These are phyloP conservation scores for Pollimyrus isidori DNA, from an alignment of 2,113 vertebrate species.

Conservation along the genomic window DNA sequence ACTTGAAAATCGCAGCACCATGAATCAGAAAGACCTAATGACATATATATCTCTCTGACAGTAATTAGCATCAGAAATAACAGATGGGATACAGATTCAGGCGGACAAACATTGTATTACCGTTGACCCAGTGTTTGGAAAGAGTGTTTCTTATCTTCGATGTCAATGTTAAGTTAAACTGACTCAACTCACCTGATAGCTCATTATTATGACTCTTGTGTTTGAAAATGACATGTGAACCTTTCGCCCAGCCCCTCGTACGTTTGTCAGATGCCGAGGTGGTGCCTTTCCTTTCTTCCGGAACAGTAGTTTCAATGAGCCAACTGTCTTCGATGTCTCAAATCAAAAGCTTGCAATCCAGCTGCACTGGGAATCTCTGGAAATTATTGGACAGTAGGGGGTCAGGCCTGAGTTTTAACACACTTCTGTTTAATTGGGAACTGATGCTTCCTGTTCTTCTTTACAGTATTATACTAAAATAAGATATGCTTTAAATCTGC, in stretches of 20 bases:
- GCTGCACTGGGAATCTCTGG: not conserved
- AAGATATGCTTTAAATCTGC: not conserved
- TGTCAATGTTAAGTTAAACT: not conserved
- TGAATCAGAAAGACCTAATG: slow-evolving; percentile 1
- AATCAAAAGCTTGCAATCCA: not conserved
- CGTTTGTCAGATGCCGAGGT: not conserved
- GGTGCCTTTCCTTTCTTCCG: not conserved
- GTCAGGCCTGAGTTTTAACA: not conserved
- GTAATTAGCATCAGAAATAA: not conserved
- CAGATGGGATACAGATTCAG: not conserved
- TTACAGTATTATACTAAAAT: not conserved
- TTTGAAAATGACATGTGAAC: not conserved
- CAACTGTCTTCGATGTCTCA: not conserved
- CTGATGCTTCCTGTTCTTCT: not conserved
- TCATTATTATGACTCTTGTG: not conserved
- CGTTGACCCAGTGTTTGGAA: not conserved
- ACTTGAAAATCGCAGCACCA: not conserved
- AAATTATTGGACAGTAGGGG: not conserved
- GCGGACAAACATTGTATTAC: not conserved
- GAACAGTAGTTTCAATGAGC: not conserved
- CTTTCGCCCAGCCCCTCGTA: not conserved
- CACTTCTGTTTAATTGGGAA: not conserved
- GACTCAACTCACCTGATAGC: not conserved
- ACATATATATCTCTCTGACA: not conserved
- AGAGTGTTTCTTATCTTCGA: not conserved